These are phyloP conservation scores for Esox masquinongy DNA, from an alignment of 2,797 vertebrate species.

Conservation along the genomic window DNA sequence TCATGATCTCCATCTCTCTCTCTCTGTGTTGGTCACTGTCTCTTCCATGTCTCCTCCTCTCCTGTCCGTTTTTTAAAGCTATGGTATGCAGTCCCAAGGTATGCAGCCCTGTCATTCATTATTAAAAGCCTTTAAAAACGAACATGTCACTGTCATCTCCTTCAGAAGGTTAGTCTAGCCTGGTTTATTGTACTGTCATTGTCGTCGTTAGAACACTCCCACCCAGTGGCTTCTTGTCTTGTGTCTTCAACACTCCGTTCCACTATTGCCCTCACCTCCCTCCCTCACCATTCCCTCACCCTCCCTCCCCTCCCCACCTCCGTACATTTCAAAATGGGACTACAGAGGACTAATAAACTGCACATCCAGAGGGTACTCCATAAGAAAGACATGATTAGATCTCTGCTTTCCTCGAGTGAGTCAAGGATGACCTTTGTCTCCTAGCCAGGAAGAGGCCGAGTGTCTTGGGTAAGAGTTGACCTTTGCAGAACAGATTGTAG, in stretches of 20 bases:
- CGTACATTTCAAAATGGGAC: conserved; percentile 12
- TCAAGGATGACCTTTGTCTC: conserved; percentile 24
- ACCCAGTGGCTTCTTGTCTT: not conserved
- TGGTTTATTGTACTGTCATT: not conserved
- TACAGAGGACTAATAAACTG: conserved; percentile 29
- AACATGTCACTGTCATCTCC: not conserved
- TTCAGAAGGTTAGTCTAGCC: not conserved
- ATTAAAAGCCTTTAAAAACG: not conserved
- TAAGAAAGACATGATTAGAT: conserved; percentile 33
- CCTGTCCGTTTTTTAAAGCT: not conserved
- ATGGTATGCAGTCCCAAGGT: too few species aligned
- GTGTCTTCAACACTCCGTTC: not conserved
- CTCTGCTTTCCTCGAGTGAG: conserved; percentile 25
- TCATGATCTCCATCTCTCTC: not conserved
- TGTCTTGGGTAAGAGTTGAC: conserved; percentile 32
- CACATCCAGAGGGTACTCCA: conserved; percentile 15
- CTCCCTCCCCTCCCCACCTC: conserved; percentile 3
- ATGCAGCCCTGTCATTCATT: not conserved
- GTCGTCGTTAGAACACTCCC: not conserved
- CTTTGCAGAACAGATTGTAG: conserved; percentile 29
- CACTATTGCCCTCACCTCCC: not conserved
- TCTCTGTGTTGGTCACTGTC: not conserved
- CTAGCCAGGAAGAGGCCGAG: conserved; percentile 26
- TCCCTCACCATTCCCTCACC: not conserved
- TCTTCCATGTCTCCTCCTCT: not conserved